Evolutionary conservation across 2,797 vertebrate species (phyloP).

Genomic region (Petrocephalus sullivani): DNA sequence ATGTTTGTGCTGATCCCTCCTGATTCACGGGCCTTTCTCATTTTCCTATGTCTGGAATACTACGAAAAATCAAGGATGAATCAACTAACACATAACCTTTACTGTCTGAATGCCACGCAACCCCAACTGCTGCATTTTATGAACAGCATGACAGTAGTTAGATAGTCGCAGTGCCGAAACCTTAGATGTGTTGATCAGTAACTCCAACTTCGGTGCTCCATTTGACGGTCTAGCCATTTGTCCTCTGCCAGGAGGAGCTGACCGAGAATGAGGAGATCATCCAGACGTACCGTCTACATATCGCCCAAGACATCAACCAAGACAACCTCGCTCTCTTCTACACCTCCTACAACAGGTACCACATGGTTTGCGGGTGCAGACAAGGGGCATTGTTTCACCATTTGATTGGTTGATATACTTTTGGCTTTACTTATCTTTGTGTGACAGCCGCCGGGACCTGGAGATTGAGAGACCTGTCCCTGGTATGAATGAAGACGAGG

Average conservation of each 20-base stretch:
- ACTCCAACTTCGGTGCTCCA: neutral
- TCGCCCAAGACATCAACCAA: conserved; percentile 88
- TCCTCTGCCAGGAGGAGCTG: conserved; percentile 74
- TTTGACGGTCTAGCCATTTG: neutral
- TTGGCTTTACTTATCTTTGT: conserved; percentile 20
- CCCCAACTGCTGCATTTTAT: neutral
- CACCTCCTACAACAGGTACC: conserved; percentile 81
- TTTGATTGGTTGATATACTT: neutral
- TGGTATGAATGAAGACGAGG: conserved; percentile 68
- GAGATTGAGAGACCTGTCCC: conserved; percentile 81
- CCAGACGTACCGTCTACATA: conserved; percentile 86
- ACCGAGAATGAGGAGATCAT: conserved; percentile 85
- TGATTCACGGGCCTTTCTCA: neutral
- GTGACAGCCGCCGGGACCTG: conserved; percentile 74
- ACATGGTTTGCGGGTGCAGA: neutral
- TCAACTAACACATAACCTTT: neutral
- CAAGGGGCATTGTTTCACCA: neutral
- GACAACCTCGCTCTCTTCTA: conserved; percentile 86
- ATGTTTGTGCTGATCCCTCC: neutral
- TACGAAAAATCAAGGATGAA: neutral
- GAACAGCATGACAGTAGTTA: neutral
- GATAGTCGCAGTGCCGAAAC: neutral
- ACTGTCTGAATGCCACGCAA: neutral
- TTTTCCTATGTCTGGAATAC: neutral
- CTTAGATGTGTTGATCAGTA: neutral